Evolutionary conservation across 2,888 invertebrate genomes (phyloP), one percentile per base, ranked within the genome.

Genomic region (Lottia gigantea): DNA sequence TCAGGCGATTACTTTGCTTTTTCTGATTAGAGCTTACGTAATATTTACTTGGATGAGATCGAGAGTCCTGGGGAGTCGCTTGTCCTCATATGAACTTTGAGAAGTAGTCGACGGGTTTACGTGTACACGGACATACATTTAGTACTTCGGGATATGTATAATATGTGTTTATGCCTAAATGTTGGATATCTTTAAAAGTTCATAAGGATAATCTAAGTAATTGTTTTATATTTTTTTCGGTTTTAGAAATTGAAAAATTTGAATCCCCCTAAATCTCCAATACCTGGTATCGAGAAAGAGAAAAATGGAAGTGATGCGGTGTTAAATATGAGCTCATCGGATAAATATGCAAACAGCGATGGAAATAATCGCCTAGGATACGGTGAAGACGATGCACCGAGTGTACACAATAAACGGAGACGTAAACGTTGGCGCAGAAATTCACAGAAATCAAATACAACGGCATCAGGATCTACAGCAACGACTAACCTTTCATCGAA

Each of bases 381-480:
- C 11, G 66, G 64, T 23, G 74, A 71, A 46, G 78, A 77, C 23
- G 74, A 76, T 45, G 76, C 76, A 62, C 65, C 65, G 15, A 63
- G 71, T 25, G 67, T 65, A 7, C 72, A 72, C 15, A 45, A 64
- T 12, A 64, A 67, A 19, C 69, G 71, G 26, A 62, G 73, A 23
- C 68, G 70, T 14, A 74, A 76, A 64, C 71, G 76, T 45, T 73
- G 71, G 16, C 71, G 76, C 0, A 71, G 74, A 45, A 73, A 73
- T 67, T 78, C 79, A 14, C 74, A 74, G 40, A 75, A 74, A 47
- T 78, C 77, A 16, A 73, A 66, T n/a, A 74, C 76, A 31, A 79
- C 77, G 6, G 72, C 78, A 1, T 76, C 77, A 6, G 76, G 76
- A 63, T 75, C 76, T 14, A 79, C 79, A n/a, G 74, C 76, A 8